Evolutionary conservation across 2,888 invertebrate genomes (phyloP), one percentile per base, ranked within the genome.

Genomic region (Chrysolina haemoptera): DNA sequence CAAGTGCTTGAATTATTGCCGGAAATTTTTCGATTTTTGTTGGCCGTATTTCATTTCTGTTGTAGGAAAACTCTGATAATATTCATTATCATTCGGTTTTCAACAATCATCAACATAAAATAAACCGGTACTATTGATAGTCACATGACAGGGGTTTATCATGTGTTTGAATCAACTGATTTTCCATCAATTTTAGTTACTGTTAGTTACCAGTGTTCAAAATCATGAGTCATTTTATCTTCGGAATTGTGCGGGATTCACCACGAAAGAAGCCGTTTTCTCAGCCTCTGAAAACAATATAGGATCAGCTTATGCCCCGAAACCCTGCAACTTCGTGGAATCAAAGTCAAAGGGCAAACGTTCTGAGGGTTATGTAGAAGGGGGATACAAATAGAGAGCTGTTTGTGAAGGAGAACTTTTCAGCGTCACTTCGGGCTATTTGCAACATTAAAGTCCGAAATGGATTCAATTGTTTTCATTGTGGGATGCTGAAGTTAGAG

Each of bases 391-490:
- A 10, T 27, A 62, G 67, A 71, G 46, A 65, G 62, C 53, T 71
- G 71, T 71, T 71, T 71, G 67, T 27, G 41, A 62, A 71, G 62
- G 67, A 50, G 67, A 71, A 71, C 40, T 71, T 67, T 67, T 46
- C 71, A 40, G 16, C 67, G 18, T 40, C 46, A 35, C 71, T 71
- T 43, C 67, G 46, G 71, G 71, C 71, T 71, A 71, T 71, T 62
- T 67, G 67, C 53, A 71, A 67, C 67, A 71, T 71, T 67, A 62
- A 62, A 41, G 50, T 68, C 62, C 62, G 67, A 62, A 72, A 72
- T 55, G 50, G 68, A 68, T 72, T 68, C 43, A 46, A 67, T 62
- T 71, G 71, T 71, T 71, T 66, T 71, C 48, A 35, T 71, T 71
- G 22, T 6, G 46, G 14, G 62, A 53, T 53, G 16, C 20, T 20